Evolutionary conservation across 2,797 vertebrate species (phyloP).

Genomic region (Dicrostonyx torquatus): DNA sequence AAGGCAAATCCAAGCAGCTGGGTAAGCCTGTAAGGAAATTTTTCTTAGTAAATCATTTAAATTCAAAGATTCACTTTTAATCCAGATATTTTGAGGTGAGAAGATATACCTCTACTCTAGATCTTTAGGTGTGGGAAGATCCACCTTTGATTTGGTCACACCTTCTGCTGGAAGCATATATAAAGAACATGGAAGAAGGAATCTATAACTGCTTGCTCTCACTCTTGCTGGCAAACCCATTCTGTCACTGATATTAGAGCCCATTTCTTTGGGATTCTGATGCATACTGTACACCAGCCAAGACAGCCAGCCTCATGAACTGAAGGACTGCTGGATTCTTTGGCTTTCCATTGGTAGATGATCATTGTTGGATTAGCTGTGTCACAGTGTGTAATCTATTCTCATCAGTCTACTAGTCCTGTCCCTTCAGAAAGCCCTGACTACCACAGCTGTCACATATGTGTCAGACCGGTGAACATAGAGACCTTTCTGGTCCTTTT

Average conservation of each 20-base stretch:
- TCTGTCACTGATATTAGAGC: background rate
- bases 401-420: background rate
- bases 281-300: background rate
- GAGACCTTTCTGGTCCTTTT: constrained; percentile 14
- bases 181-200: background rate
- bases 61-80: background rate
- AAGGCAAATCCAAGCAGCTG: background rate
- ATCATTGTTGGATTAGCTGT: background rate
- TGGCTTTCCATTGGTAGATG: background rate
- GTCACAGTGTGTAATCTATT: background rate
- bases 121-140: background rate
- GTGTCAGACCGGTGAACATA: background rate
- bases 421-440: background rate
- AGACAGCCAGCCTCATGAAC: background rate
- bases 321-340: background rate
- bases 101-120: background rate
- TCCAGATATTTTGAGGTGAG: background rate
- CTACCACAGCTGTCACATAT: background rate
- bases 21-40: background rate
- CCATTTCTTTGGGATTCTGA: background rate
- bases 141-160: background rate
- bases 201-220: background rate
- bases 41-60: background rate
- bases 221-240: background rate
- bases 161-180: background rate